Evolutionary conservation across 2,888 invertebrate genomes (phyloP).

Genomic region (Drosophila planitibia): DNA sequence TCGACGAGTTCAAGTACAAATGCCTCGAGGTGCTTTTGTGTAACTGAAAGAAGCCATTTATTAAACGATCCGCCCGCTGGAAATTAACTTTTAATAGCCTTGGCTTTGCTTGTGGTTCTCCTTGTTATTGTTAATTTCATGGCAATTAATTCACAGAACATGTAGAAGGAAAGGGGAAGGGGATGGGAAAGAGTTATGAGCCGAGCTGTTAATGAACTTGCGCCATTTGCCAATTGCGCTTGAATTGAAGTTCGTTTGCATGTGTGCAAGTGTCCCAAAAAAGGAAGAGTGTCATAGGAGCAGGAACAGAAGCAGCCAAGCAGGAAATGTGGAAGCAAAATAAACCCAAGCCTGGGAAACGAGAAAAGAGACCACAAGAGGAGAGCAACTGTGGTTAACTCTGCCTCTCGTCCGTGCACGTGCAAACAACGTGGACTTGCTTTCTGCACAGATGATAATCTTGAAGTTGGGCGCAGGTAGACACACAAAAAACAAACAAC

Average conservation of each 20-base stretch:
- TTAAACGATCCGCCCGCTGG: constrained; percentile 52
- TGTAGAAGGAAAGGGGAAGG: background rate
- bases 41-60: constrained; percentile 48
- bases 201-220: constrained; percentile 53
- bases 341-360: constrained; percentile 16
- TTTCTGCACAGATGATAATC: constrained; percentile 42
- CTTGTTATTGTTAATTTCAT: constrained; percentile 66
- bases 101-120: constrained; percentile 16
- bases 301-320: constrained; percentile 8
- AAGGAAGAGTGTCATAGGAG: constrained; percentile 5
- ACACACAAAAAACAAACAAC: constrained; percentile 12
- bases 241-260: constrained; percentile 31
- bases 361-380: constrained; percentile 36
- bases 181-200: constrained; percentile 12
- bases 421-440: constrained; percentile 30
- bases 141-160: constrained; percentile 59
- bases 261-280: constrained; percentile 44
- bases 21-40: constrained; percentile 33
- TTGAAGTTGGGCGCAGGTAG: constrained; percentile 42
- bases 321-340: constrained; percentile 40
- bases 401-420: constrained; percentile 47
- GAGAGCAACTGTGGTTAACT: constrained; percentile 32
- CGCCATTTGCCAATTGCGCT: constrained; percentile 34
- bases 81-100: constrained; percentile 66
- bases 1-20: constrained; percentile 36